These are phyloP conservation scores for Eciton burchellii DNA, from an alignment of 1,140 invertebrate genomes.

Conservation along the genomic window DNA sequence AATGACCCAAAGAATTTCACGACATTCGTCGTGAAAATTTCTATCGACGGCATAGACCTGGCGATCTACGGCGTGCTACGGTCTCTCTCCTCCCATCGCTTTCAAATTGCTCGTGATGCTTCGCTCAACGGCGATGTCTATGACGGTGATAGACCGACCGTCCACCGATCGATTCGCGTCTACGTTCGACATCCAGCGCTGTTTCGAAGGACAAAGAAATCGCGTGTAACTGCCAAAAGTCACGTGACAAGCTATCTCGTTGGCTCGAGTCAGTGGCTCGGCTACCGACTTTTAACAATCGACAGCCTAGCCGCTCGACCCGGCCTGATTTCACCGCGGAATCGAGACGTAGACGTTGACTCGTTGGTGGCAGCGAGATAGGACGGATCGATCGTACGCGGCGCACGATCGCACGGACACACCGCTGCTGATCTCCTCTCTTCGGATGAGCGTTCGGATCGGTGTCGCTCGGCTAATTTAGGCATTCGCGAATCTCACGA, in stretches of 20 bases:
- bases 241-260: constrained; percentile 62
- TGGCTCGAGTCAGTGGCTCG: constrained; percentile 19
- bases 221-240: constrained; percentile 28
- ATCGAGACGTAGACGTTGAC: constrained; percentile 50
- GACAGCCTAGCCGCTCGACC: constrained; percentile 18
- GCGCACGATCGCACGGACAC: constrained; percentile 26
- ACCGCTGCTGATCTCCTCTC: constrained; percentile 42
- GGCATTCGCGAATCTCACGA: background rate
- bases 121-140: no score
- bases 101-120: no score
- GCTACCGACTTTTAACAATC: constrained; percentile 61
- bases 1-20: constrained; percentile 6
- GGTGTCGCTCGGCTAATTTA: constrained; percentile 29
- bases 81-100: no score
- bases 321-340: constrained; percentile 68
- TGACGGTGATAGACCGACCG: no score
- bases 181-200: no score
- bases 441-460: background rate
- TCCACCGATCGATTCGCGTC: no score
- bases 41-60: no score
- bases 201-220: constrained; percentile 47
- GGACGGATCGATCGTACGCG: constrained; percentile 56
- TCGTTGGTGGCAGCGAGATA: constrained; percentile 50
- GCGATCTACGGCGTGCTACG: no score
- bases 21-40: no score